Conservation (phyloP, 2,113 vertebrate genomes). For the Plecotus auritus region DNA sequence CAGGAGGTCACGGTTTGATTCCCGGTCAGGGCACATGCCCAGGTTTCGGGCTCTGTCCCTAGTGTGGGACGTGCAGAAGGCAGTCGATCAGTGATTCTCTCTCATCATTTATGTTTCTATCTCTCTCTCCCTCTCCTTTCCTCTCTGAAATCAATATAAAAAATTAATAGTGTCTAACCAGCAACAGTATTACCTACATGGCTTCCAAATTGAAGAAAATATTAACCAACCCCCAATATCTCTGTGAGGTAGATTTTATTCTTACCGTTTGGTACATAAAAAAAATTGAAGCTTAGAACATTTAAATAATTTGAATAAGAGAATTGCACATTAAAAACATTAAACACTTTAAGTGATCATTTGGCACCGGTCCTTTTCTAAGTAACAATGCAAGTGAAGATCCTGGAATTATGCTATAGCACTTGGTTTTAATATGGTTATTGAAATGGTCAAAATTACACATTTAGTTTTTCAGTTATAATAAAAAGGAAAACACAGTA, state of each 20-base stretch:
- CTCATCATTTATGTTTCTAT: too few species aligned
- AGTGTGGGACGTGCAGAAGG: too few species aligned
- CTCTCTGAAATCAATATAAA: too few species aligned
- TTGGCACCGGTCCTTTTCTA: neutral
- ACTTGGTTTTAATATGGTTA: neutral
- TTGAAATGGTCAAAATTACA: neutral
- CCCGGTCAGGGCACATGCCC: too few species aligned
- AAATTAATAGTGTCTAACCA: neutral
- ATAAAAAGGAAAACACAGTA: neutral
- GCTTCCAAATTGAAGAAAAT: neutral
- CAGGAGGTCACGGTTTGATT: too few species aligned
- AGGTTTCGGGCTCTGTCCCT: too few species aligned
- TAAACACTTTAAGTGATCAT: neutral
- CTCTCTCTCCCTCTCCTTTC: too few species aligned
- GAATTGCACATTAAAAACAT: neutral
- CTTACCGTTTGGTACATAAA: neutral
- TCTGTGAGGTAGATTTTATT: neutral
- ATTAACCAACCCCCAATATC: neutral
- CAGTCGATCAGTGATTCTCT: too few species aligned
- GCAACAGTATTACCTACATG: neutral
- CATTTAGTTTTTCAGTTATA: neutral
- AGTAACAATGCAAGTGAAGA: neutral
- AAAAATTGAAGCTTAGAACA: neutral
- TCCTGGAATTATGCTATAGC: neutral
- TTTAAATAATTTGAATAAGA: neutral